Conservation (phyloP, 37 sponge, comb jelly and placozoan species). For the Cliona cf. orientalis region DNA sequence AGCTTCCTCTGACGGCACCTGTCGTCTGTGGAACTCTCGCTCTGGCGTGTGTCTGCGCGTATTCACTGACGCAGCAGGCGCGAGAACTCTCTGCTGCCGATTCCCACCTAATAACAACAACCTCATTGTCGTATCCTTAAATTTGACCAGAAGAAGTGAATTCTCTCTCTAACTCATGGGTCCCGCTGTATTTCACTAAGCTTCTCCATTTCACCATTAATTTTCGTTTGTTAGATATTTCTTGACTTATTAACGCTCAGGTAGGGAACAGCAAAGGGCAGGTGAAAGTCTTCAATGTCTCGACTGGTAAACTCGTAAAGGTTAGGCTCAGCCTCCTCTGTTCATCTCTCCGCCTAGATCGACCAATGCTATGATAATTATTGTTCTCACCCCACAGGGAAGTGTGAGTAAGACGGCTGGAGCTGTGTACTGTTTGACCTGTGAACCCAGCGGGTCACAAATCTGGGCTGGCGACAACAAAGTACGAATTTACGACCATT, state of each 20-base stretch:
- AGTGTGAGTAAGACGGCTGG: conserved; percentile 80
- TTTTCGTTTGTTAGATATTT: not conserved
- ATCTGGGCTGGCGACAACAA: conserved; percentile 89
- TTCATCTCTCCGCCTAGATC: no score
- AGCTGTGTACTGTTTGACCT: conserved; percentile 59
- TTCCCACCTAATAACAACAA: conserved; percentile 74
- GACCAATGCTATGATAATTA: no score
- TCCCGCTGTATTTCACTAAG: no score
- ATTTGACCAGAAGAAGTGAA: no score
- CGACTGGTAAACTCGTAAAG: conserved; percentile 86
- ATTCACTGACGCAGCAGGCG: conserved; percentile 56
- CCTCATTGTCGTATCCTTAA: conserved; percentile 68
- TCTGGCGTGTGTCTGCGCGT: conserved; percentile 73
- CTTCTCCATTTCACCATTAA: not conserved
- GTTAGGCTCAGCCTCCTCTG: conserved; percentile 14
- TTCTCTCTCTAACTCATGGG: no score
- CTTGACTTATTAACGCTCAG: conserved; percentile 31
- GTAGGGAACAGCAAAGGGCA: conserved; percentile 84
- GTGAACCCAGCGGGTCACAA: conserved; percentile 72
- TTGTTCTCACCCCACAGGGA: no score
- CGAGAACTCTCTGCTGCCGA: conserved; percentile 45
- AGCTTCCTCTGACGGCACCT: conserved; percentile 85
- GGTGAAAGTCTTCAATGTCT: conserved; percentile 85
- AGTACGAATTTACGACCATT: conserved; percentile 31
- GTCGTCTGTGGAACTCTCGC: conserved; percentile 78